Conservation (phyloP, 2,113 vertebrate genomes). For the Cyphomyrus plagiostoma region DNA sequence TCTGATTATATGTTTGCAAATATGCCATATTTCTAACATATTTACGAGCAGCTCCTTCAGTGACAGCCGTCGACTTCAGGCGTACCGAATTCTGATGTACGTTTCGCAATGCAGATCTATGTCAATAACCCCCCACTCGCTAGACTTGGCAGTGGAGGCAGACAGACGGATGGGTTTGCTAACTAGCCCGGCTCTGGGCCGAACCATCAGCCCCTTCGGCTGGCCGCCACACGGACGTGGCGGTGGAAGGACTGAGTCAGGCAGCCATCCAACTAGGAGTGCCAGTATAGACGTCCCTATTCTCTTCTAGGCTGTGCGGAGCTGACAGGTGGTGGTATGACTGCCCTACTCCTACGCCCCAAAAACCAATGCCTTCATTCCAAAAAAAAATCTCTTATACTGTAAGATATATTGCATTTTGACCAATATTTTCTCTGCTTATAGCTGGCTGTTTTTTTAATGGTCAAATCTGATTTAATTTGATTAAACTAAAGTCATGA, state of each 20-base stretch:
- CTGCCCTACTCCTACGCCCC: neutral
- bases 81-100: neutral
- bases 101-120: neutral
- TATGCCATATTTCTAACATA: neutral
- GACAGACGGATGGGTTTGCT: conserved; percentile 6
- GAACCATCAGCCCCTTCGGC: neutral
- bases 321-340: neutral
- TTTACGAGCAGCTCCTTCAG: neutral
- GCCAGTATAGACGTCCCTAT: conserved; percentile 39
- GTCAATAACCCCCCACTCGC: neutral
- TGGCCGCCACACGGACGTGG: neutral
- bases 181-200: conserved; percentile 15
- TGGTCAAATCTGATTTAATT: neutral
- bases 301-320: neutral
- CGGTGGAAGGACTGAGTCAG: conserved; percentile 41
- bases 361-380: neutral
- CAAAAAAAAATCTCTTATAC: neutral
- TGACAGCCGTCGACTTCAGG: neutral
- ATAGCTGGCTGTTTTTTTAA: neutral
- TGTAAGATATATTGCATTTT: neutral
- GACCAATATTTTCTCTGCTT: neutral
- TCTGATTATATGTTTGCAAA: neutral
- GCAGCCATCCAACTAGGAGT: conserved; percentile 37
- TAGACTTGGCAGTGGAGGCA: neutral
- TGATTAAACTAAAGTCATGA: neutral